Conservation (phyloP, 2,113 vertebrate species). For the Orientallactaga bullata region DNA sequence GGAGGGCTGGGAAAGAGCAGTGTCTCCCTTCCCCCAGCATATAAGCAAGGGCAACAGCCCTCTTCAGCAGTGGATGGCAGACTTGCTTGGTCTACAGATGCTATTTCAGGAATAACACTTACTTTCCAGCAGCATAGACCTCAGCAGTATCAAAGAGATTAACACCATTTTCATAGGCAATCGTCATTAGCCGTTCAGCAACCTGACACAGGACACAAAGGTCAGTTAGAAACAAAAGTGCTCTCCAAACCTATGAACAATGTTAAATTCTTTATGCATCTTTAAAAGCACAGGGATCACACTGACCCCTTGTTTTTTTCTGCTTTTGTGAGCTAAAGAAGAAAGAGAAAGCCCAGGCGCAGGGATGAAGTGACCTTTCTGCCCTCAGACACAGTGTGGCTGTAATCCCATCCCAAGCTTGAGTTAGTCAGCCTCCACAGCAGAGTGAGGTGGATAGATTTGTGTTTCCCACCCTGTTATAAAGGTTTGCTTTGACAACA, state of each 20-base stretch:
- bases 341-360: neutral
- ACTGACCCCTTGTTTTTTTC: neutral
- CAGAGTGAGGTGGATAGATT: neutral
- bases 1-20: neutral
- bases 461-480: neutral
- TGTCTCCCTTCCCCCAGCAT: neutral
- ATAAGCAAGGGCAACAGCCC: neutral
- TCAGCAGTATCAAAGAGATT: slow-evolving; percentile 99
- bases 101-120: slow-evolving; percentile 57
- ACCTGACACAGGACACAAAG: slow-evolving; percentile 86
- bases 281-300: neutral
- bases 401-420: rapidly evolving
- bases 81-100: neutral
- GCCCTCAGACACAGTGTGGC: neutral
- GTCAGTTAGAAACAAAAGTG: neutral
- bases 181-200: slow-evolving; percentile 98
- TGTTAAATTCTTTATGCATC: neutral
- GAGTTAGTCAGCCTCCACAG: neutral
- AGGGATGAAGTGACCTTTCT: neutral
- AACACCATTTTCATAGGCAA: slow-evolving; percentile 97
- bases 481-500: neutral
- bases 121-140: slow-evolving; percentile 98
- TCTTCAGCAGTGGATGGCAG: neutral
- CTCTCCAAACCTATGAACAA: neutral
- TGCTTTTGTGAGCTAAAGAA: neutral